These are phyloP conservation scores for Allolobophora icterica DNA, from an alignment of 2,888 invertebrate species.

Conservation along the genomic window DNA sequence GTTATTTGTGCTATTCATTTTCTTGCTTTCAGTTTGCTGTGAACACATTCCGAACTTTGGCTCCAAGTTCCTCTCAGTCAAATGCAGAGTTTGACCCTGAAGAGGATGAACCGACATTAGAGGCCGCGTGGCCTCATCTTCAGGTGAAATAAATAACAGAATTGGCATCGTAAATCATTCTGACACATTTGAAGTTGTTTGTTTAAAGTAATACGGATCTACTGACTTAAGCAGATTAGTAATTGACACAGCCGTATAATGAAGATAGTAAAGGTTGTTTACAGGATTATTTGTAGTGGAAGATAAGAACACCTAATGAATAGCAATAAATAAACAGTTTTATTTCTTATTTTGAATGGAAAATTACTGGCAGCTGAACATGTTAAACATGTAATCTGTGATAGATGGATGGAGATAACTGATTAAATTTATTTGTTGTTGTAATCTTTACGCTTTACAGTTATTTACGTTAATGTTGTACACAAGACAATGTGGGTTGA, in stretches of 20 bases:
- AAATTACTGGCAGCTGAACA: neutral
- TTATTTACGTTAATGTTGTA: neutral
- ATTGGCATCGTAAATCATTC: neutral
- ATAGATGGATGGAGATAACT: neutral
- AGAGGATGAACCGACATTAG: conserved; percentile 93
- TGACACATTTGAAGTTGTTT: neutral
- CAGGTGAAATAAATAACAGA: conserved; percentile 67
- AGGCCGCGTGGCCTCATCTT: conserved; percentile 98
- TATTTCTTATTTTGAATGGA: neutral
- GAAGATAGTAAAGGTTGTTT: neutral
- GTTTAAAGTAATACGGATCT: neutral
- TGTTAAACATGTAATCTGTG: neutral
- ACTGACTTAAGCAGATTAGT: neutral
- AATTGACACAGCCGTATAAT: neutral
- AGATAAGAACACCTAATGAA: neutral
- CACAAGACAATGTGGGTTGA: neutral
- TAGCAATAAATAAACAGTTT: neutral
- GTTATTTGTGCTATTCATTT: neutral
- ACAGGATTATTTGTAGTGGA: neutral
- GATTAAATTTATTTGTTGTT: neutral
- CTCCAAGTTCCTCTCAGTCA: conserved; percentile 78
- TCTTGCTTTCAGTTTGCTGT: conserved; percentile 57
- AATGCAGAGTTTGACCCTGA: conserved; percentile 66
- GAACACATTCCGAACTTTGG: conserved; percentile 96
- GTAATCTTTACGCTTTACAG: too few species aligned